phyloP scores from a whole-genome alignment of 2,113 vertebrate species.

The Eulemur macaco region DNA sequence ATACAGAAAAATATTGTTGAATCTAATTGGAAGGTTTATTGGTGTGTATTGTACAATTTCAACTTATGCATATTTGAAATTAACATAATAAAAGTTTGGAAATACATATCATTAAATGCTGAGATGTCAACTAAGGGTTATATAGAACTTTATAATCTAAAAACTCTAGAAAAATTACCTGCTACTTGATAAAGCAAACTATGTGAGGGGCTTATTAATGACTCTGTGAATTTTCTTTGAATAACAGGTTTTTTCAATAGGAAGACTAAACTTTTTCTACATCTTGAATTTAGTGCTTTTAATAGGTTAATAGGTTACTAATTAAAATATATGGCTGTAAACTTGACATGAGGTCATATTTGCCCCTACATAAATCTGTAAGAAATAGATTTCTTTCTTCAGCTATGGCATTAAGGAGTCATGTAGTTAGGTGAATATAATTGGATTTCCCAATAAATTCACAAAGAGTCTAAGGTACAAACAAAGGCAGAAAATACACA shows the following conservation, averaged over 20 bases:
- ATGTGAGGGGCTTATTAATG: not conserved
- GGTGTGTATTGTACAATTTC: not conserved
- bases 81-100: not conserved
- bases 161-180: not conserved
- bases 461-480: not conserved
- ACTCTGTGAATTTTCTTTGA: not conserved
- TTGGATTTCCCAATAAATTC: not conserved
- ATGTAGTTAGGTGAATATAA: not conserved
- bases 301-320: not conserved
- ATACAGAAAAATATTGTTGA: not conserved
- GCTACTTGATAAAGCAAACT: not conserved
- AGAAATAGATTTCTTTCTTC: not conserved
- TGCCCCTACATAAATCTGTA: not conserved
- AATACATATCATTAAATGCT: not conserved
- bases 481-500: not conserved
- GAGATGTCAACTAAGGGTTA: not conserved
- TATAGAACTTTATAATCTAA: not conserved
- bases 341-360: not conserved
- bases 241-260: not conserved
- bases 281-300: not conserved
- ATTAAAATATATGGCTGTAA: not conserved
- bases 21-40: not conserved
- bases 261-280: not conserved
- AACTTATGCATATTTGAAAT: not conserved
- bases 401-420: not conserved